Evolutionary conservation across 1,140 invertebrate genomes (phyloP), one percentile per base, ranked within the genome.

Genomic region (Myzus persicae): DNA sequence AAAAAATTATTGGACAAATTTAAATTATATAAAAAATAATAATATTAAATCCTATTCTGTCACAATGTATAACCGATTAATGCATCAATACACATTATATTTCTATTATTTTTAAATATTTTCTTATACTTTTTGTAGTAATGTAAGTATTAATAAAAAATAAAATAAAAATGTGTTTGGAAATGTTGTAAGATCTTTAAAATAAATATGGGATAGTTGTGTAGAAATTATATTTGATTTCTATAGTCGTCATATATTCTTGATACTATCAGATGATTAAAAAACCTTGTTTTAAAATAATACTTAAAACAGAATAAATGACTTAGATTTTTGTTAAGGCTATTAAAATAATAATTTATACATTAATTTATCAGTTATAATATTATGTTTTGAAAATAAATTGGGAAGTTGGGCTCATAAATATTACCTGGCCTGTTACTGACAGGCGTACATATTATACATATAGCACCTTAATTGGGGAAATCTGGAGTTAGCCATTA

Each of bases 221-320:
- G 1, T 22, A 48, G n/a, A 48, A 89, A 38, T 51, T 48, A 38
- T 38, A 46, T 31, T 44, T 87, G 42, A 46, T 46, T 38, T 84
- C 22, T 42, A 42, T 42, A 42, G 40, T 40, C 22, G 14, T 46
- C 48, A 48, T 46, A 89, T 14, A 38, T 24, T 38, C 22, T 40
- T 26, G 22, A 90, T 59, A 40, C 4, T 40, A 90, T 42, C 3
- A 40, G 31, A 40, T 14, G 48, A 88, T 90, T 59, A 54, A 59
- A 90, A 40, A 4, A 90, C 59, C 1, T 90, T 26, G 4, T 54
- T 18, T 5, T 44, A 92, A 51, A 48, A 51, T 92, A 82, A 91
- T 91, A 82, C 44, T 48, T 81, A 46, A 44, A 44, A 92, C 36
- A 92, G 91, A 82, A 92, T 48, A 84, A 84, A 92, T 92, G 81